A percentile compares a stretch with the other conserved stretches of the same genome.
These are phyloP conservation scores for Microplitis demolitor DNA, from an alignment of 1,140 invertebrate genomes.

Conservation along the genomic window DNA sequence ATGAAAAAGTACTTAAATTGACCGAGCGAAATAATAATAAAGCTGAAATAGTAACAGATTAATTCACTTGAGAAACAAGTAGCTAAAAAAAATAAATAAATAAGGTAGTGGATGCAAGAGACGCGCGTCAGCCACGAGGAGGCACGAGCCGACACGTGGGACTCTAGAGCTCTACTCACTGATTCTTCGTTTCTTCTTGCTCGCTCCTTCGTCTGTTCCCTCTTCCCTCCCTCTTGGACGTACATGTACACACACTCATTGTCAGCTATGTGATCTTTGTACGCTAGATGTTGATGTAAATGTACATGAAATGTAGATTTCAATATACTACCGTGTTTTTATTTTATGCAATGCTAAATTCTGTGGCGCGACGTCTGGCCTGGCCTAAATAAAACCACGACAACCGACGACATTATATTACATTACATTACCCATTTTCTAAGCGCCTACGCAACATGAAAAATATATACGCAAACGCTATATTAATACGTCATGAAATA, in stretches of 20 bases:
- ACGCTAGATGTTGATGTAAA: too few relatives aligned
- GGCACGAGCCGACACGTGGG: slow-evolving; percentile 55
- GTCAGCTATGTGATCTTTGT: too few relatives aligned
- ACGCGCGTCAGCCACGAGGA: slow-evolving; percentile 36
- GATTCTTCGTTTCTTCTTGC: background rate
- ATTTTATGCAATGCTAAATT: too few relatives aligned
- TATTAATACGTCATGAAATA: too few relatives aligned
- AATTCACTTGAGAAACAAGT: background rate
- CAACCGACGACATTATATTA: too few relatives aligned
- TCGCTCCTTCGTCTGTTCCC: background rate
- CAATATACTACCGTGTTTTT: too few relatives aligned
- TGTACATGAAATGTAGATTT: too few relatives aligned
- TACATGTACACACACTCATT: slow-evolving; percentile 15
- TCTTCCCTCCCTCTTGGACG: background rate
- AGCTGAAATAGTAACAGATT: background rate
- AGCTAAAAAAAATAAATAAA: slow-evolving; percentile 2
- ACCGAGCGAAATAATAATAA: background rate
- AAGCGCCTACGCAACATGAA: too few relatives aligned
- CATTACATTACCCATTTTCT: too few relatives aligned
- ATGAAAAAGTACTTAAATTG: background rate
- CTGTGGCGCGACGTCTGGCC: too few relatives aligned
- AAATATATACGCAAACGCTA: too few relatives aligned
- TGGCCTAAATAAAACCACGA: too few relatives aligned
- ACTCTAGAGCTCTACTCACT: slow-evolving; percentile 24
- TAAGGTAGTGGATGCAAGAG: slow-evolving; percentile 28